phyloP scores from a whole-genome alignment of 2,113 vertebrate species.

The Zapornia atra region DNA sequence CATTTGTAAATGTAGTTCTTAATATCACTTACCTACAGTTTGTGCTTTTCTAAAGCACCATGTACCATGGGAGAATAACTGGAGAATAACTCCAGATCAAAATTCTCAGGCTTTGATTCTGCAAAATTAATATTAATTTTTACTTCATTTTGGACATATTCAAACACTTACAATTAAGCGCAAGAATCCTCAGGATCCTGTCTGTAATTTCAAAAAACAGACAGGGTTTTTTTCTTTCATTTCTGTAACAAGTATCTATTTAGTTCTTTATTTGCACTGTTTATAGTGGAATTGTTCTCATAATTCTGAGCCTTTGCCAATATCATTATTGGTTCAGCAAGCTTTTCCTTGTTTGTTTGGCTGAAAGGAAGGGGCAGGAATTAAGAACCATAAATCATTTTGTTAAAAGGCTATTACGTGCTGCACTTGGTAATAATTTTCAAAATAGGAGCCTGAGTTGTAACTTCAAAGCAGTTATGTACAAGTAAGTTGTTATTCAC shows the following conservation, averaged over 20 bases:
- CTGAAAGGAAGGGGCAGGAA: constrained; percentile 20
- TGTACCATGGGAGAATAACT: background rate
- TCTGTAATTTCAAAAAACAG: background rate
- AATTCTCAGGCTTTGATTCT: background rate
- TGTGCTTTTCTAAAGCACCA: background rate
- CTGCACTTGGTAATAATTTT: constrained; percentile 3
- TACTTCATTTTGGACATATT: background rate
- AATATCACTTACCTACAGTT: background rate
- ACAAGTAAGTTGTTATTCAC: background rate
- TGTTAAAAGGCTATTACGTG: background rate
- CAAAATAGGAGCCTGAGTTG: background rate
- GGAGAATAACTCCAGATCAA: background rate
- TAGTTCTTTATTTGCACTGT: background rate
- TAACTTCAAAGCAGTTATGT: background rate
- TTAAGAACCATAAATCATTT: background rate
- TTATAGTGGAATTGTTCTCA: background rate
- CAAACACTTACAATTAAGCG: background rate
- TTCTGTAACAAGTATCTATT: background rate
- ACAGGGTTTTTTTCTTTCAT: background rate
- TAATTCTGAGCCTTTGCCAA: background rate
- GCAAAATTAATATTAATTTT: background rate
- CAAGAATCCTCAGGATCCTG: background rate
- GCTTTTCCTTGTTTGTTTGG: constrained; percentile 18
- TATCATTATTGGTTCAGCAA: constrained; percentile 36
- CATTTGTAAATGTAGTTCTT: background rate